These are phyloP conservation scores for Cebus imitator DNA, from an alignment of 2,113 vertebrate genomes.

Conservation along the genomic window DNA sequence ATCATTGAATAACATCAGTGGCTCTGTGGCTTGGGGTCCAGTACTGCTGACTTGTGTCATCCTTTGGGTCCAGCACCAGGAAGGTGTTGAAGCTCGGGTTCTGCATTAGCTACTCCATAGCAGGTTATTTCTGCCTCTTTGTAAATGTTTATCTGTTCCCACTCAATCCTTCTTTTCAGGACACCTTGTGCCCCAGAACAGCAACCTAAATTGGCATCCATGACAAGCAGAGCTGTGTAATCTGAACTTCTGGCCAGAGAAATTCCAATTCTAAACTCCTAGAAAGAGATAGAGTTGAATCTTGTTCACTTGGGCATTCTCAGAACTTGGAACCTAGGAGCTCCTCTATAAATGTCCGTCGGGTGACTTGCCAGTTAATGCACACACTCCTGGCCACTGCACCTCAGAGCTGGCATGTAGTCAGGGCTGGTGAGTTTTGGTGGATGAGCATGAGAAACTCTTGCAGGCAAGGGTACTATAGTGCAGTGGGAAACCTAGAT, in stretches of 20 bases:
- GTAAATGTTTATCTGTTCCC: no score
- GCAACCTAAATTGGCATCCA: background rate
- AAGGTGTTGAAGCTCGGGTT: background rate
- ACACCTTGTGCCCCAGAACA: rapidly evolving
- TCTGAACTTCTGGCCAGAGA: background rate
- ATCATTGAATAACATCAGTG: background rate
- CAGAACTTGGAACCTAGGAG: background rate
- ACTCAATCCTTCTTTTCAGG: background rate
- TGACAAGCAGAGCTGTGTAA: background rate
- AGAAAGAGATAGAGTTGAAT: background rate
- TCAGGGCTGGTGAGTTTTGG: background rate
- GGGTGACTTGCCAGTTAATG: background rate
- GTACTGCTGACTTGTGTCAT: no score
- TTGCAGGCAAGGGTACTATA: background rate
- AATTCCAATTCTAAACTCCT: background rate
- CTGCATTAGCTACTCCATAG: background rate
- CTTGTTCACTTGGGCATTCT: background rate
- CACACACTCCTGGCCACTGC: rapidly evolving
- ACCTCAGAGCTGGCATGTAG: background rate
- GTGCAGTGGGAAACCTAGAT: background rate
- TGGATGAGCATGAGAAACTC: rapidly evolving
- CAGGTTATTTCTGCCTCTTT: background rate
- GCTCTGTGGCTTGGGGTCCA: background rate
- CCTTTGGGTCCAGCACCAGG: background rate
- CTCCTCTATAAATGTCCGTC: background rate